These are phyloP conservation scores for Platycnemis pennipes DNA, from an alignment of 2,888 invertebrate species.

Conservation along the genomic window DNA sequence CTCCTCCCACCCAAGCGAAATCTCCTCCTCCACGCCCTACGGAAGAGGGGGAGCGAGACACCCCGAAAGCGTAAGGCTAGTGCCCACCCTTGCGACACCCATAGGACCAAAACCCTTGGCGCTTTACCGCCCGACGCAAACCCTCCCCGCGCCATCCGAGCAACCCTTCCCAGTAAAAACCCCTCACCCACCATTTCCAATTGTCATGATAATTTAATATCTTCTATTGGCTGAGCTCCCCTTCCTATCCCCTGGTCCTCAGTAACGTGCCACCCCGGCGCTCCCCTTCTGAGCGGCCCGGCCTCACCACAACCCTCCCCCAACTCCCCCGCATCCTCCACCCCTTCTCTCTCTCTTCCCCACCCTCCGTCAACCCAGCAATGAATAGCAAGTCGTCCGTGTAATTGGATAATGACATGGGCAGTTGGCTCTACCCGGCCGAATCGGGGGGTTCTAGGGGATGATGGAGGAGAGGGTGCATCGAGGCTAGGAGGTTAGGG, in stretches of 20 bases:
- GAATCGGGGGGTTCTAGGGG: background rate
- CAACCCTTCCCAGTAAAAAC: constrained; percentile 70
- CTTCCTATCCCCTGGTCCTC: background rate
- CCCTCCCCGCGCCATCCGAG: constrained; percentile 69
- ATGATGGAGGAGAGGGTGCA: background rate
- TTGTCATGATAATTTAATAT: constrained; percentile 79
- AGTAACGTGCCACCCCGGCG: background rate
- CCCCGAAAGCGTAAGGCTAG: background rate
- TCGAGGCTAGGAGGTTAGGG: background rate
- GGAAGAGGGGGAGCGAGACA: background rate
- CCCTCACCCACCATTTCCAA: constrained; percentile 72
- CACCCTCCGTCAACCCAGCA: constrained; percentile 51
- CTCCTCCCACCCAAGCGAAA: constrained; percentile 75
- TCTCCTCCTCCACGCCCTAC: too few species aligned
- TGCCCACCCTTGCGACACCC: background rate
- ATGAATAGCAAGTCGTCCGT: constrained; percentile 69
- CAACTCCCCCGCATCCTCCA: background rate
- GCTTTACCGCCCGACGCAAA: background rate
- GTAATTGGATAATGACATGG: constrained; percentile 69
- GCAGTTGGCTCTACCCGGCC: constrained; percentile 43
- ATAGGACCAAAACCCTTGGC: background rate
- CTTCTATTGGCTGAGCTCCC: constrained; percentile 73
- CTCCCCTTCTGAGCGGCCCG: background rate
- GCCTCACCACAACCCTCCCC: background rate
- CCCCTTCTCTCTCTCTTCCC: background rate